Evolutionary conservation across 1,140 invertebrate species (phyloP).

Genomic region (Lordiphosa collinella): DNA sequence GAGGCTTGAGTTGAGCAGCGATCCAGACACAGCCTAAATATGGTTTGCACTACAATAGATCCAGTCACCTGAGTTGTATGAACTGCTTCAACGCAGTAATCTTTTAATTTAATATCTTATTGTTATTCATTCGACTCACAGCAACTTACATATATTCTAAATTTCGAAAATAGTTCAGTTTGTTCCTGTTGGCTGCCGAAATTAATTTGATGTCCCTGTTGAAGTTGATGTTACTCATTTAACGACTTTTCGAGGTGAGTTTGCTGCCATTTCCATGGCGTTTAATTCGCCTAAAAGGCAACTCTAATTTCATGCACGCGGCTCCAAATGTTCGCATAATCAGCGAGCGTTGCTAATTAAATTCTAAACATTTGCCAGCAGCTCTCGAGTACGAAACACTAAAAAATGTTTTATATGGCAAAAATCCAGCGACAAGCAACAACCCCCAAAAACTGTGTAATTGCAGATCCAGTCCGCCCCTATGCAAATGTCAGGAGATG

Average conservation of each 20-base stretch:
- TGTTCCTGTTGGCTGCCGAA: neutral
- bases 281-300: constrained; percentile 22
- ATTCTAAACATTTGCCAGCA: constrained; percentile 69
- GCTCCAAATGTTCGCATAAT: constrained; percentile 49
- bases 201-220: neutral
- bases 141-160: too few relatives aligned
- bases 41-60: too few relatives aligned
- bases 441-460: constrained; percentile 50
- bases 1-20: too few relatives aligned
- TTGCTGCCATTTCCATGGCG: constrained; percentile 30
- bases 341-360: constrained; percentile 69
- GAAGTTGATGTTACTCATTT: constrained; percentile 7
- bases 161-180: too few relatives aligned
- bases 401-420: constrained; percentile 67
- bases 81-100: too few relatives aligned
- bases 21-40: too few relatives aligned
- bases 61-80: too few relatives aligned
- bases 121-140: too few relatives aligned
- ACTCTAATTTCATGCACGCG: constrained; percentile 56
- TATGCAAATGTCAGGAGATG: constrained; percentile 59
- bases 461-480: constrained; percentile 65
- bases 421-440: constrained; percentile 20
- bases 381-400: constrained; percentile 36
- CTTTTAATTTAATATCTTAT: too few relatives aligned
- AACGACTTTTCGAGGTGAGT: constrained; percentile 1